phyloP scores from a whole-genome alignment of 2,113 vertebrate species.

The Archocentrus centrarchus region DNA sequence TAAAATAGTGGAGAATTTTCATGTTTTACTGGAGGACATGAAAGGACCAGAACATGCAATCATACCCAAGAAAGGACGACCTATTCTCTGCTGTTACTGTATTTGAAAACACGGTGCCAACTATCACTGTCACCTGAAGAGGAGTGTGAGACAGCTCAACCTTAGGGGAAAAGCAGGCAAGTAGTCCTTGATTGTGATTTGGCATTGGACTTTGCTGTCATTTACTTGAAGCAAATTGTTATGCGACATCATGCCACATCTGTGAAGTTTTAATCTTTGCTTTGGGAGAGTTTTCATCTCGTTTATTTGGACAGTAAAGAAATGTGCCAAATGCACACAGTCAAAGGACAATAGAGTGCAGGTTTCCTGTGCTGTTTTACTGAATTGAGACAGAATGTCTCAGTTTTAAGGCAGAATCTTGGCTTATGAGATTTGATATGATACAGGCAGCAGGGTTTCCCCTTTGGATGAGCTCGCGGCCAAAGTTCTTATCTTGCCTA shows the following conservation, averaged over 20 bases:
- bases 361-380: background rate
- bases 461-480: constrained; percentile 30
- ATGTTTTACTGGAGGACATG: background rate
- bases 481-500: constrained; percentile 50
- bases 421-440: background rate
- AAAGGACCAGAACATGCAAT: background rate
- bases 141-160: background rate
- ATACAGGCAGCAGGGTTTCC: constrained; percentile 32
- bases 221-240: background rate
- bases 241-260: background rate
- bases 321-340: background rate
- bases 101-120: background rate
- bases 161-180: background rate
- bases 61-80: background rate
- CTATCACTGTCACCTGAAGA: background rate
- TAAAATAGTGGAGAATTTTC: background rate
- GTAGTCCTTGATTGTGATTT: background rate
- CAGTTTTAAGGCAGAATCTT: constrained; percentile 17
- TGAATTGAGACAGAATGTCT: background rate
- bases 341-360: background rate
- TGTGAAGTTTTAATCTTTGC: background rate
- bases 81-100: background rate
- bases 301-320: background rate
- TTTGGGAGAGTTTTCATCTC: background rate
- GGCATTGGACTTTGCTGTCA: background rate